Base-by-base conservation (phyloP, 2,113 vertebrate species). In the Hemibates koningsi region DNA sequence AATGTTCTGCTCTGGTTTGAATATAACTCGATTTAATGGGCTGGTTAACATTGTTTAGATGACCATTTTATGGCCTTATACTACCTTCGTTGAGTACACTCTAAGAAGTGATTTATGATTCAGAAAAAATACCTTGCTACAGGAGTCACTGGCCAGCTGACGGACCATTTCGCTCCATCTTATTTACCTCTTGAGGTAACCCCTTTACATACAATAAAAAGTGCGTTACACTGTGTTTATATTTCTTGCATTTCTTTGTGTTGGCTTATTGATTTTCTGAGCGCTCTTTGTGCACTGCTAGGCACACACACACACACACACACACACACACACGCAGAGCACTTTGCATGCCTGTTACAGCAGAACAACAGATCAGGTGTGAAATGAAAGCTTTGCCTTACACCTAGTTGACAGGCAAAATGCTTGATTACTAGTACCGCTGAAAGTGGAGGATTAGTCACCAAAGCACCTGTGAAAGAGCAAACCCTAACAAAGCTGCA, bases 371-470 rank as follows among this genome's bases (percentile, higher is more conserved):
- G 52, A 41, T 90, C 84, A 86, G 61, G 86, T 91, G 86, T 93
- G 89, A 93, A 92, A 90, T 88, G 57, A 91, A 92, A 86, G 82
- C 87, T 89, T 90, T 88, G 80, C 82, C 73, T 89, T 86, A 87
- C 82, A 85, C 48, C 24, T 81, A 80, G 88, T 83, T 91, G 88
- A 91, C 86, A 89, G 89, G 63, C 61, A 84, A 87, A 88, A 88
- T 76, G 63, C 81, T 88, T 86, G 61, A 92, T 89, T 88, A 83
- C 80, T 57, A 54, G 53, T 48, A 80, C 61, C 1, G 27, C n/a
- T 92, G 59, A 83, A 89, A 19, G 61, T 56, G 73, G 32, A 89
- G 83, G 83, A 91, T 92, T 87, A 88, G 83, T 82, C 82, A 84
- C 56, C 10, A 12, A 85, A 66, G 73, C 57, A 41, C 78, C 17